Base-by-base conservation (phyloP, 2,888 invertebrate species). In the Rhodophaea formosa region DNA sequence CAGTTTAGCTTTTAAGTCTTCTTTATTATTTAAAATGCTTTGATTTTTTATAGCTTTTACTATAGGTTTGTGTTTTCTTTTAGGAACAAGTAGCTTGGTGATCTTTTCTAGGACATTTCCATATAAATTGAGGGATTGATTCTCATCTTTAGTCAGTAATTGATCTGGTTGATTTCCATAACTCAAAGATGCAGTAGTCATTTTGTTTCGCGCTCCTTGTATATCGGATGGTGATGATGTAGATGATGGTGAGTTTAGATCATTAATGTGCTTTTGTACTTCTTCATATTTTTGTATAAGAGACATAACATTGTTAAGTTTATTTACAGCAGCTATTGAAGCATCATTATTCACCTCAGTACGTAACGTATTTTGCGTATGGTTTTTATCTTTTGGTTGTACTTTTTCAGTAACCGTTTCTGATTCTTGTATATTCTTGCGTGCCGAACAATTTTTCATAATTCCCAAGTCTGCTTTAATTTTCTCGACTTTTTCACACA, bases 41-140 rank as follows among this genome's bases (percentile, higher is more conserved):
- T 72, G 64, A 43, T 67, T 77, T 58, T 65, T 74, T 1, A 87
- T 64, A 62, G 65, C 72, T 23, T 73, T 77, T 10, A 58, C 29
- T 1, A 81, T 47, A 59, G 71, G 83, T 57, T 77, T 82, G 46
- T 63, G 64, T 8, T 62, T 76, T 62, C 71, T 79, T 30, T 72
- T 72, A 1, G 89, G 88, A 15, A 84, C 61, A 14, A 91, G 63
- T 12, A 88, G 59, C 60, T 84, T 86, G 10, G 86, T 86, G 23
- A 91, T 75, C 69, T 82, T 84, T 59, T 79, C 74, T 65, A 90
- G 71, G 55, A 88, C 57, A 35, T 73, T 80, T 3, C 86, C 86
- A 61, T 82, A 88, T 5, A 79, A 44, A 59, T 82, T 79, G 10
- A 84, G 62, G 7, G 82, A 75, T 5, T 59, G 63, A 46, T 62